Conservation (phyloP, 2,888 invertebrate genomes). For the Cryptus viduatorius region DNA sequence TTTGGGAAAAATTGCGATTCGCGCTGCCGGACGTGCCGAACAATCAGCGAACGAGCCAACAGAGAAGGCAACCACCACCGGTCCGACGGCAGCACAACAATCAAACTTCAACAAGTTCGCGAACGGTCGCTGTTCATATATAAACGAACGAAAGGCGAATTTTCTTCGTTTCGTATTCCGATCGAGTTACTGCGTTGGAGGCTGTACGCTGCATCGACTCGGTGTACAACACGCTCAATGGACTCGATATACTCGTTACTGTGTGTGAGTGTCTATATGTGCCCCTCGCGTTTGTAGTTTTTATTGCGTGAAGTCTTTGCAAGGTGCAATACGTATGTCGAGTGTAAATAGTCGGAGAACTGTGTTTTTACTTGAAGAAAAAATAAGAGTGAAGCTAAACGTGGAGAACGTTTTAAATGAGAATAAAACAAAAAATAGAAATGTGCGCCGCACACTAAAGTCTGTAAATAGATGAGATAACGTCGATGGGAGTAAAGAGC, state of each 20-base stretch:
- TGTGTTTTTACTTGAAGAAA: constrained; percentile 63
- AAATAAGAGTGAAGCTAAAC: constrained; percentile 48
- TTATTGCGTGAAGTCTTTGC: constrained; percentile 59
- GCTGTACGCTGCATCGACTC: constrained; percentile 65
- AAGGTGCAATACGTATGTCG: constrained; percentile 73
- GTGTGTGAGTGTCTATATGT: constrained; percentile 54
- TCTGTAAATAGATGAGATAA: constrained; percentile 72
- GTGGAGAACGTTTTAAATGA: constrained; percentile 44
- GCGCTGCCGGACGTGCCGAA: constrained; percentile 93
- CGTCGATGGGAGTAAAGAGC: constrained; percentile 62
- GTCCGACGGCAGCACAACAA: constrained; percentile 84
- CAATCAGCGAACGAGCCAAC: constrained; percentile 86
- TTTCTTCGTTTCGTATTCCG: constrained; percentile 45
- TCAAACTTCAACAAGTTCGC: constrained; percentile 87
- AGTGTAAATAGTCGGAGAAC: constrained; percentile 75
- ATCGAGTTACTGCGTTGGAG: constrained; percentile 64
- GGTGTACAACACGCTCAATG: constrained; percentile 45
- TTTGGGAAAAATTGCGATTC: constrained; percentile 92
- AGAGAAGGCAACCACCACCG: constrained; percentile 86
- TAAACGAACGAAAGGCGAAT: constrained; percentile 75
- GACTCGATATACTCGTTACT: constrained; percentile 37
- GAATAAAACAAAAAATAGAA: constrained; percentile 49
- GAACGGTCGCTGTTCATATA: constrained; percentile 93
- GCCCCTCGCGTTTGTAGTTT: constrained; percentile 51
- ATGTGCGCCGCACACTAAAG: constrained; percentile 75